Base-by-base conservation (phyloP, 2,888 invertebrate genomes). In the Theretra japonica region DNA sequence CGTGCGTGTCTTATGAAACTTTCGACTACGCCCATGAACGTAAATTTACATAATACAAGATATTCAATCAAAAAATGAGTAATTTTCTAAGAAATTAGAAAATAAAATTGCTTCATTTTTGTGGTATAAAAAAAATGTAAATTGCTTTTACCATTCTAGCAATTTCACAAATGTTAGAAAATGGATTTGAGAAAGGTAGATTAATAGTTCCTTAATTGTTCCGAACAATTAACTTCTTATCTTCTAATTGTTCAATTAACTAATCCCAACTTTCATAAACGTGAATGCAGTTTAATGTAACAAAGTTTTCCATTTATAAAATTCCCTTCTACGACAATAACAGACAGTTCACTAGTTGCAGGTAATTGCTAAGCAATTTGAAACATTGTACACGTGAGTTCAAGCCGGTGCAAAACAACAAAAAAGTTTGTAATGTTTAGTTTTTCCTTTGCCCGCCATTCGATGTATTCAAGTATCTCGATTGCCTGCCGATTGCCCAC, bases 401-500 rank as follows among this genome's bases (percentile, higher is more conserved):
- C 48, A 48, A 62, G 21, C 8, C 30, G 21, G 60, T 53, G 62
- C 71, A 69, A 77, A 76, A 72, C 74, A 77, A 78, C 80, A 76
- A 83, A 83, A 81, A 65, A 41, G 23, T 60, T 65, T 41, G 33
- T 60, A 30, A 0, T 65, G 41, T 65, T 41, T 48, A 65, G 65
- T 48, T 53, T 25, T 48, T 28, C n/a, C 19, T 59, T 70, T 30
- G 48, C 76, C 76, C 78, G 79, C 75, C 81, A 83, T 80, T 83
- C 81, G 80, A 82, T 78, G 74, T 76, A 83, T 80, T 83, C 84
- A 83, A 89, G 83, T 88, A 88, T 87, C 85, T 91, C 88, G 88
- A 92, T 91, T 87, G 81, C 87, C 78, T 76, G 78, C 86, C 86
- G 83, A 91, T 91, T 86, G 85, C 85, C 84, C 23, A 65, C 48